Evolutionary conservation across 2,113 vertebrate genomes (phyloP).

Genomic region (Oplegnathus fasciatus): DNA sequence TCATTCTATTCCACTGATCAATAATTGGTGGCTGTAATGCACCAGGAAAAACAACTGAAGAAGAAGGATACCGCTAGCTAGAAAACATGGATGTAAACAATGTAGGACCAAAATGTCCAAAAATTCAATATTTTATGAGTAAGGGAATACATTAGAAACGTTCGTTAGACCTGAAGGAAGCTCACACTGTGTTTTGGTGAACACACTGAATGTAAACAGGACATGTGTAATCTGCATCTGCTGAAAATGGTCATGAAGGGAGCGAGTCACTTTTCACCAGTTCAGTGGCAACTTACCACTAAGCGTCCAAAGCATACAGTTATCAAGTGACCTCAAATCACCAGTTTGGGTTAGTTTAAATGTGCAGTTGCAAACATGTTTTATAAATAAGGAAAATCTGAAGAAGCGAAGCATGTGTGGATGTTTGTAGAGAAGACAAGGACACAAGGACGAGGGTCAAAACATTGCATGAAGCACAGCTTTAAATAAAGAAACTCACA

Average conservation of each 20-base stretch:
- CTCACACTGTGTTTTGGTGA: neutral
- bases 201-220: neutral
- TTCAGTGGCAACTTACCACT: slow-evolving; percentile 4
- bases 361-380: neutral
- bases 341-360: slow-evolving; percentile 36
- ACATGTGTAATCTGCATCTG: neutral
- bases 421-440: slow-evolving; percentile 17
- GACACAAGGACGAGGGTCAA: neutral
- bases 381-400: slow-evolving; percentile 38
- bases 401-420: neutral
- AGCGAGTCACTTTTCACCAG: slow-evolving; percentile 10
- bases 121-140: neutral
- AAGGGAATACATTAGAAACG: neutral
- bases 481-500: slow-evolving; percentile 23
- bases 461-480: neutral
- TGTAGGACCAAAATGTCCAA: neutral
- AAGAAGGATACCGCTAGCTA: neutral
- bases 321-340: slow-evolving; percentile 37
- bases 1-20: neutral
- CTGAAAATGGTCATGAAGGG: neutral
- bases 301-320: neutral
- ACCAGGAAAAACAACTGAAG: neutral
- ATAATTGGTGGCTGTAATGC: neutral
- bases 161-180: neutral
- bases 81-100: neutral